These are phyloP conservation scores for Leptodactylus fuscus DNA, from an alignment of 2,113 vertebrate genomes.

Conservation along the genomic window DNA sequence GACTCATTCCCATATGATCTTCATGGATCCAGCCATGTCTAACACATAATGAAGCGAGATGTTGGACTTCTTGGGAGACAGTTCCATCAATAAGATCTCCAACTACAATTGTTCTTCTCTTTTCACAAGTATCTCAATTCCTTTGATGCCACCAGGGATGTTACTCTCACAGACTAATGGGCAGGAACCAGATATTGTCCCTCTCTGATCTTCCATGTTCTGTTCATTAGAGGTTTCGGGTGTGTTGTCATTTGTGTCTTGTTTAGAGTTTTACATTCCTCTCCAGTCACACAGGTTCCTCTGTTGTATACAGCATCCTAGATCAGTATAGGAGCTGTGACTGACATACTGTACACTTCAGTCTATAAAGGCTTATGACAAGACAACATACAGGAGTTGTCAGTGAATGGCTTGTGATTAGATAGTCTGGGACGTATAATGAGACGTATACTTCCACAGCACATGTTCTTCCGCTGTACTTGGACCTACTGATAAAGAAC, in stretches of 20 bases:
- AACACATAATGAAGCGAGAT: no score
- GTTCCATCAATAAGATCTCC: no score
- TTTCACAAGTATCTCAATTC: neutral
- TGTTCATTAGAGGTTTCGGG: neutral
- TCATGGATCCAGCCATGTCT: no score
- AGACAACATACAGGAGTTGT: neutral
- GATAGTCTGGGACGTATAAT: neutral
- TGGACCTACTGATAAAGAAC: no score
- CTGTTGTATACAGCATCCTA: neutral
- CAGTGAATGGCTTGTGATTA: neutral
- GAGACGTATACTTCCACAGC: neutral
- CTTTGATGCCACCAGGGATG: neutral
- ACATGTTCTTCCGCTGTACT: neutral
- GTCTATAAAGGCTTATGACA: neutral
- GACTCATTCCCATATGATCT: no score
- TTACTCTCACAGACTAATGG: neutral
- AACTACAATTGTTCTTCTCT: no score
- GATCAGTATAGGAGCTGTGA: neutral
- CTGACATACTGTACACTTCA: neutral
- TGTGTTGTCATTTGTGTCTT: neutral
- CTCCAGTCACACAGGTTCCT: neutral
- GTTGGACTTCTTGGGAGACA: no score
- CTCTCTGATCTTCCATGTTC: neutral
- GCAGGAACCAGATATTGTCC: neutral
- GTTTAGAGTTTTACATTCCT: neutral